These are phyloP conservation scores for Arothron firmamentum DNA, from an alignment of 2,113 vertebrate species.

Conservation along the genomic window DNA sequence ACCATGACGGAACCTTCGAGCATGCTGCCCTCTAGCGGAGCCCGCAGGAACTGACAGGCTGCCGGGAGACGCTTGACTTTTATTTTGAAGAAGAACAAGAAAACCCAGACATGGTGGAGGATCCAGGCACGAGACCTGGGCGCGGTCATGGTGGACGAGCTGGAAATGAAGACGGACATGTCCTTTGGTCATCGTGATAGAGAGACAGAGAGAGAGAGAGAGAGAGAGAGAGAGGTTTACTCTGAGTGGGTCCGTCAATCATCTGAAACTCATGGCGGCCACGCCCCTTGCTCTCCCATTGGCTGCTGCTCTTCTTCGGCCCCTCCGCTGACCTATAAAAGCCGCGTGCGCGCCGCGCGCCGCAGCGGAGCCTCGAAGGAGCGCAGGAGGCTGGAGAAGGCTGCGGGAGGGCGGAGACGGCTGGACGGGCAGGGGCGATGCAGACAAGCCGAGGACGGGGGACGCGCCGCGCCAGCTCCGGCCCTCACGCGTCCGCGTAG, in stretches of 20 bases:
- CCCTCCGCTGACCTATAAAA: slow-evolving; percentile 52
- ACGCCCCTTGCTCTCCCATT: slow-evolving; percentile 62
- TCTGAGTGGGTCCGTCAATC: background rate
- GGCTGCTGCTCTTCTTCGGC: slow-evolving; percentile 51
- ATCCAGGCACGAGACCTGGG: too few relatives aligned
- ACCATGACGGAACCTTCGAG: too few relatives aligned
- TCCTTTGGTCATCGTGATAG: too few relatives aligned
- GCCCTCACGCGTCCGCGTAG: slow-evolving; percentile 1
- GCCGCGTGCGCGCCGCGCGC: slow-evolving; percentile 42
- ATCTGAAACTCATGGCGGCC: slow-evolving; percentile 4
- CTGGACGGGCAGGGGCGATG: background rate
- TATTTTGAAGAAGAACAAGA: too few relatives aligned
- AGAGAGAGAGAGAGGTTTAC: background rate
- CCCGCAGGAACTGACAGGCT: too few relatives aligned
- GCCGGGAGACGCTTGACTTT: too few relatives aligned
- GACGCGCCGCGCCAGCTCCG: slow-evolving; percentile 32
- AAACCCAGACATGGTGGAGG: too few relatives aligned
- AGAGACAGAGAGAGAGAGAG: background rate
- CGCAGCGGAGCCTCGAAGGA: slow-evolving; percentile 50
- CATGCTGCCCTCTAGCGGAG: too few relatives aligned
- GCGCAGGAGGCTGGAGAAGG: background rate
- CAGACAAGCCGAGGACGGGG: background rate
- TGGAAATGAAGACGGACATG: too few relatives aligned
- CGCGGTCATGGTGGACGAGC: too few relatives aligned
- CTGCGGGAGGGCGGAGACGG: too few relatives aligned